Conservation (phyloP, 2,113 vertebrate genomes). For the Notechis scutatus region DNA sequence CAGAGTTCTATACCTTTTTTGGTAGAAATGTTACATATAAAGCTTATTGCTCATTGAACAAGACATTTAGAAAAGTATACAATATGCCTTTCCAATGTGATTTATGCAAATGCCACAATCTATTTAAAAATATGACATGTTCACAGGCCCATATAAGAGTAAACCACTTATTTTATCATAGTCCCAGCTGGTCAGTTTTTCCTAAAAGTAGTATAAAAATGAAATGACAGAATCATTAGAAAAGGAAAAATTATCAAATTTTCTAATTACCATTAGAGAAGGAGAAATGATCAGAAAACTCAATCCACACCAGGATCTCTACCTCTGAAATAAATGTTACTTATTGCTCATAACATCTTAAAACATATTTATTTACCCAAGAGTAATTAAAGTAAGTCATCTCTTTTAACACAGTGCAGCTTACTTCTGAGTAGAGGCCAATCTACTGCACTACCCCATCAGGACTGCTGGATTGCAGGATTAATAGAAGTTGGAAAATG, state of each 20-base stretch:
- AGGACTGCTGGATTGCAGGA: neutral
- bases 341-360: neutral
- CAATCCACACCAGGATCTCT: conserved; percentile 26
- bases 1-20: neutral
- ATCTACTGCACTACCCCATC: neutral
- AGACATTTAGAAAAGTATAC: neutral
- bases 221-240: neutral
- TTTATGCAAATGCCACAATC: neutral
- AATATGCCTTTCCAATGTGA: neutral
- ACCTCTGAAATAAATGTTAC: conserved; percentile 16
- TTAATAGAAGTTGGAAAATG: conserved; percentile 19
- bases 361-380: neutral
- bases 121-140: neutral
- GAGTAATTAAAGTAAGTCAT: neutral
- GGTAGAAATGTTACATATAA: neutral
- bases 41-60: neutral
- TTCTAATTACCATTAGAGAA: neutral
- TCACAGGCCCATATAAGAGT: neutral
- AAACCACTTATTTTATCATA: neutral
- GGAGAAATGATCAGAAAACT: conserved; percentile 9
- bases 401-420: neutral
- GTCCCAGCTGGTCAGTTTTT: neutral
- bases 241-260: neutral
- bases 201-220: neutral
- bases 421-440: neutral